Percentiles rank a stretch among this genome's conserved stretches.
Evolutionary conservation across 2,888 invertebrate species (phyloP).

Genomic region (Tetanocera ferruginea): DNA sequence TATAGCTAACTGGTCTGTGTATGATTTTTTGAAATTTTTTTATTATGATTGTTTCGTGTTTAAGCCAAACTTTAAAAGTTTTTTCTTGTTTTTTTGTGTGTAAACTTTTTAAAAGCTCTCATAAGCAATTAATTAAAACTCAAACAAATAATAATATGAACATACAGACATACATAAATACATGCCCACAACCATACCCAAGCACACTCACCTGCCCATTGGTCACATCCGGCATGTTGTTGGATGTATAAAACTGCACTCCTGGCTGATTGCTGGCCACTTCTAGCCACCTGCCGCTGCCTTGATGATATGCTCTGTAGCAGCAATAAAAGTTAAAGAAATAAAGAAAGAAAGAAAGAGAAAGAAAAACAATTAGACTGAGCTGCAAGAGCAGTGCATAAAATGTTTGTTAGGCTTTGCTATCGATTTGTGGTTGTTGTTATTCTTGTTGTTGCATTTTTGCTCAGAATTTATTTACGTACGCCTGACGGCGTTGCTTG

Average conservation of each 20-base stretch:
- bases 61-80: not conserved
- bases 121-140: slow-evolving; percentile 31
- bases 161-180: not conserved
- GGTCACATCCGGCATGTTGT: slow-evolving; percentile 77
- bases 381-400: not conserved
- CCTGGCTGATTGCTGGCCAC: slow-evolving; percentile 90
- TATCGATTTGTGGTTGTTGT: not conserved
- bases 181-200: not conserved
- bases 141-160: not conserved
- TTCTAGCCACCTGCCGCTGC: slow-evolving; percentile 81
- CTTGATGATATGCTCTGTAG: slow-evolving; percentile 76
- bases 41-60: not conserved
- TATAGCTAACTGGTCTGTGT: too few relatives aligned
- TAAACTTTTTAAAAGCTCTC: slow-evolving; percentile 26
- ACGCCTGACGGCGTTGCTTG: too few relatives aligned
- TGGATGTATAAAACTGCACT: slow-evolving; percentile 90
- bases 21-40: too few relatives aligned
- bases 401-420: not conserved
- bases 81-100: not conserved
- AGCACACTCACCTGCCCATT: slow-evolving; percentile 64
- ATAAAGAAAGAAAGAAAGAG: not conserved
- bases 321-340: not conserved
- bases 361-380: not conserved
- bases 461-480: not conserved
- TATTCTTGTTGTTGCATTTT: not conserved